These are phyloP conservation scores for Podarcis raffonei DNA, from an alignment of 2,113 vertebrate species.

Conservation along the genomic window DNA sequence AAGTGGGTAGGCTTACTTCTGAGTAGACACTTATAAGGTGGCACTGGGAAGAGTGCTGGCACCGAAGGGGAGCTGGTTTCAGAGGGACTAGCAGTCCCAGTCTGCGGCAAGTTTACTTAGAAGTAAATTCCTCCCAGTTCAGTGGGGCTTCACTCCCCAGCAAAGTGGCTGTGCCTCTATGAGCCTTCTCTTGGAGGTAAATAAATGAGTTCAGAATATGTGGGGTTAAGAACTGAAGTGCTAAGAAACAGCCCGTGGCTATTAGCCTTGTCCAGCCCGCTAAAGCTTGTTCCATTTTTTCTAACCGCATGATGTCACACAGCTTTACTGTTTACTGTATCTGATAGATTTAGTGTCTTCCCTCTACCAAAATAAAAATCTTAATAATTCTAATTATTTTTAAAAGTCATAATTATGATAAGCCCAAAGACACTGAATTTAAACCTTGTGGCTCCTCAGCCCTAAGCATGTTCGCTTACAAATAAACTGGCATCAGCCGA, in stretches of 20 bases:
- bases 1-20: not conserved
- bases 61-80: not conserved
- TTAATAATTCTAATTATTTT: not conserved
- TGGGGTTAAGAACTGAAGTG: not conserved
- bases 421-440: not conserved
- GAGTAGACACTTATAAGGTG: not conserved
- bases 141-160: too few species aligned
- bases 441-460: too few species aligned
- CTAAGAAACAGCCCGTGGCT: not conserved
- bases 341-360: not conserved
- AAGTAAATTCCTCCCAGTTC: too few species aligned
- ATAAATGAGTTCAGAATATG: not conserved
- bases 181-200: not conserved
- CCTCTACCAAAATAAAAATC: not conserved
- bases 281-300: not conserved
- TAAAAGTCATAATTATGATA: too few species aligned
- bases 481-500: not conserved
- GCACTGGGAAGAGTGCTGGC: too few species aligned
- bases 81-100: not conserved
- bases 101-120: too few species aligned
- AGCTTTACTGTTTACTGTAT: not conserved
- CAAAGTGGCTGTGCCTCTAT: too few species aligned
- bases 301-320: not conserved
- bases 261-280: not conserved
- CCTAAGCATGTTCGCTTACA: not conserved